Evolutionary conservation across 2,888 invertebrate species (phyloP).

Genomic region (Atethmia centrago): DNA sequence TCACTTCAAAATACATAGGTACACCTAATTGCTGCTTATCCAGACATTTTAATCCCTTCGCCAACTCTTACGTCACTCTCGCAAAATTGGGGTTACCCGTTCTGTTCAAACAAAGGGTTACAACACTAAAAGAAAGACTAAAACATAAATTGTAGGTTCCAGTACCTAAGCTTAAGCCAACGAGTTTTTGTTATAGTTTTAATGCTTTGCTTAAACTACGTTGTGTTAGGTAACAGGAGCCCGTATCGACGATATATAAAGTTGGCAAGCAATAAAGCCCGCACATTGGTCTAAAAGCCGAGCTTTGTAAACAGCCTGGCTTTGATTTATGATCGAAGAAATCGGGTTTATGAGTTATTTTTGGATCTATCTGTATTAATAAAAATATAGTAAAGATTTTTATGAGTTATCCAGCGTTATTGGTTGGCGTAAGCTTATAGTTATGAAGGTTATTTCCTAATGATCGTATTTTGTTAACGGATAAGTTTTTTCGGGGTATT

Average conservation of each 20-base stretch:
- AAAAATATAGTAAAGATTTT: conserved; percentile 48
- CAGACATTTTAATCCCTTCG: conserved; percentile 21
- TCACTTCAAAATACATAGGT: no score
- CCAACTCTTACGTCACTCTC: conserved; percentile 13
- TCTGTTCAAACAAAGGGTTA: conserved; percentile 14
- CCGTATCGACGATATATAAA: conserved; percentile 60
- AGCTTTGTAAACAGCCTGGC: conserved; percentile 58
- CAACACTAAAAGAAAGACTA: conserved; percentile 22
- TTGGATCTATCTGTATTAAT: conserved; percentile 49
- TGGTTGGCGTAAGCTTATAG: conserved; percentile 27
- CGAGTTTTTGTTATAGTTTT: conserved; percentile 38
- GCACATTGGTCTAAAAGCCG: conserved; percentile 60
- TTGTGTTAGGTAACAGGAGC: conserved; percentile 44
- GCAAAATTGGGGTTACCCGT: conserved; percentile 26
- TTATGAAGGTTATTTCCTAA: conserved; percentile 19
- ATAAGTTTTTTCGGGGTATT: not conserved
- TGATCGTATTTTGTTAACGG: conserved; percentile 10
- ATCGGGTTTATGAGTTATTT: conserved; percentile 61
- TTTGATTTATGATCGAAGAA: conserved; percentile 64
- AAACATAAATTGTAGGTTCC: conserved; percentile 40
- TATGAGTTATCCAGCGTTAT: conserved; percentile 41
- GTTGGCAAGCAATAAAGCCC: conserved; percentile 64
- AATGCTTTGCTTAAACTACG: conserved; percentile 52
- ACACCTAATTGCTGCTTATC: not conserved
- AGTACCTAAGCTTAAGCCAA: conserved; percentile 43